phyloP scores from a whole-genome alignment of 2,113 vertebrate genomes.

The Eira barbara region DNA sequence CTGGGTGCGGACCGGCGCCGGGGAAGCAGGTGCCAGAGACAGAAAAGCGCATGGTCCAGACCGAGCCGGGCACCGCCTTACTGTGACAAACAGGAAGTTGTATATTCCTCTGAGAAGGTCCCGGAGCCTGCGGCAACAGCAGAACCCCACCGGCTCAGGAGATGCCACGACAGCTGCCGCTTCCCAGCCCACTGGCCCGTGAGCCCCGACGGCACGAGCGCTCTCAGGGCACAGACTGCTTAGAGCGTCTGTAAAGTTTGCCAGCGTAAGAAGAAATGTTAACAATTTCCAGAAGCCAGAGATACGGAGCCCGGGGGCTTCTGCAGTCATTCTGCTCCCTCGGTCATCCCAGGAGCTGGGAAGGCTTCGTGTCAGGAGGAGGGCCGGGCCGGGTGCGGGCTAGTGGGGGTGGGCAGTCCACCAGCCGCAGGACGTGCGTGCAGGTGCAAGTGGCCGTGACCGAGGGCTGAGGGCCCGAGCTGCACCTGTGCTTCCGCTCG shows the following conservation, averaged over 20 bases:
- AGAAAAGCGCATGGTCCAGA: background rate
- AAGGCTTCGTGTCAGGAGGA: background rate
- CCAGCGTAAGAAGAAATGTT: background rate
- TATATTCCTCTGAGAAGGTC: background rate
- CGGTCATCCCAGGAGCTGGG: background rate
- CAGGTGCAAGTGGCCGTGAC: background rate
- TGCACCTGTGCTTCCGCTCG: too few relatives aligned
- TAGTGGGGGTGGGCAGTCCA: background rate
- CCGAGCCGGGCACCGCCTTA: background rate
- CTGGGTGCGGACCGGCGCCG: background rate
- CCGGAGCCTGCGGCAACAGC: background rate
- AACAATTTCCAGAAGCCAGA: background rate
- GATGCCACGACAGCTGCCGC: background rate
- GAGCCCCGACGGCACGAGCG: background rate
- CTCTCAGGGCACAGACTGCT: background rate
- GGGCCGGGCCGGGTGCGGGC: background rate
- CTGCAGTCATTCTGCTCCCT: background rate
- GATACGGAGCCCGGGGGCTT: background rate
- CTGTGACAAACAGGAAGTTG: background rate
- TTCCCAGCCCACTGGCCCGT: background rate
- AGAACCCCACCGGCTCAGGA: background rate
- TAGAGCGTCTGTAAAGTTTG: background rate
- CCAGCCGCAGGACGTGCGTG: background rate
- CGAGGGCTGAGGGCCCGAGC: too few relatives aligned
- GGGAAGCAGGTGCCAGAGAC: background rate